Conservation (phyloP, 2,888 invertebrate species). For the Athalia cordata region DNA sequence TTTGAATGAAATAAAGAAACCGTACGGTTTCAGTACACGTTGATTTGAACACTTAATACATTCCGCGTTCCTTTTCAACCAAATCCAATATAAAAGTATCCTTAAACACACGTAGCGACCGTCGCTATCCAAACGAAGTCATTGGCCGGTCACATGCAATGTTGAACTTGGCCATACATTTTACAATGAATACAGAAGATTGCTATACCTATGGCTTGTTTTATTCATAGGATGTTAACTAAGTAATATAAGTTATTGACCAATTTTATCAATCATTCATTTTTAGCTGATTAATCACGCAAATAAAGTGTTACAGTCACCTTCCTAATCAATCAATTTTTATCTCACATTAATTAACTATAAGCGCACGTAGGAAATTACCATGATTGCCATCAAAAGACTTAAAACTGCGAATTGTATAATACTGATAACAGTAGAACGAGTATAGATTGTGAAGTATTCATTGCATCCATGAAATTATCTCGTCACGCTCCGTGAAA, state of each 20-base stretch:
- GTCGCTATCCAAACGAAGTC: no score
- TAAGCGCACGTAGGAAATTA: slow-evolving; percentile 14
- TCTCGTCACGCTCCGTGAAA: slow-evolving; percentile 8
- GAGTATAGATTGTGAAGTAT: neutral
- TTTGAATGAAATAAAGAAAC: slow-evolving; percentile 29
- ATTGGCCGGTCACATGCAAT: neutral
- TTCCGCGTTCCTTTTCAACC: neutral
- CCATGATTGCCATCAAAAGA: neutral
- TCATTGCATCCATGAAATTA: slow-evolving; percentile 1
- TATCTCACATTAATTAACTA: slow-evolving; percentile 8
- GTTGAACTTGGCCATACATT: neutral
- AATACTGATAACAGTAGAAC: slow-evolving; percentile 1
- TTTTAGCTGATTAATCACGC: neutral
- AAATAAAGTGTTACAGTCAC: neutral
- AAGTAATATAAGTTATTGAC: no score
- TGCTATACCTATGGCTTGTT: no score
- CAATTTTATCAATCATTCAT: neutral
- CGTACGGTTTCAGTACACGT: slow-evolving; percentile 8
- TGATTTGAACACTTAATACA: neutral
- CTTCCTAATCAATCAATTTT: slow-evolving; percentile 26
- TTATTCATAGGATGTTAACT: no score
- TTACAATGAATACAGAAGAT: slow-evolving; percentile 1
- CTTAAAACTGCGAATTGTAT: neutral
- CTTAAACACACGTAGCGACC: no score
- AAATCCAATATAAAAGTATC: neutral